Evolutionary conservation across 2,888 invertebrate species (phyloP).

Genomic region (Emesis furor): DNA sequence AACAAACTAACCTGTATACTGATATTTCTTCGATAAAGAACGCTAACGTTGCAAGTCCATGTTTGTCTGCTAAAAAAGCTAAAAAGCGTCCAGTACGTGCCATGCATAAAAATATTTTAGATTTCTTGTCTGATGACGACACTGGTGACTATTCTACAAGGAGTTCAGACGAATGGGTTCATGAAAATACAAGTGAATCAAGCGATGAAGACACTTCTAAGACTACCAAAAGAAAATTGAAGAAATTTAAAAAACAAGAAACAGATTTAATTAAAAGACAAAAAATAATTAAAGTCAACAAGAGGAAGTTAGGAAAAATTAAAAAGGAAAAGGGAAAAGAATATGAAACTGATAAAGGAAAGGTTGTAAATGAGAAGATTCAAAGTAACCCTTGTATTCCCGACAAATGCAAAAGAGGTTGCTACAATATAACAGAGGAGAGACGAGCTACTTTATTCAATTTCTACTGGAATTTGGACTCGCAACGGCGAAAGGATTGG

Average conservation of each 20-base stretch:
- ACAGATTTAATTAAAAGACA: conserved; percentile 20
- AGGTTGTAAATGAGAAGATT: conserved; percentile 14
- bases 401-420: conserved; percentile 33
- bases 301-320: conserved; percentile 11
- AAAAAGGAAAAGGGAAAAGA: conserved; percentile 16
- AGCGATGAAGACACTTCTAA: conserved; percentile 4
- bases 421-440: conserved; percentile 41
- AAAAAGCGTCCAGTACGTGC: conserved; percentile 26
- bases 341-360: conserved; percentile 19
- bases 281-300: conserved; percentile 14
- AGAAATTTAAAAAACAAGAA: conserved; percentile 14
- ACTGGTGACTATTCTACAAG: conserved; percentile 56
- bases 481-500: conserved; percentile 54
- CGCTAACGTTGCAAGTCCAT: neutral
- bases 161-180: conserved; percentile 44
- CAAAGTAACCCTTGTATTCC: conserved; percentile 11
- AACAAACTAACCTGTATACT: conserved; percentile 29
- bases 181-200: conserved; percentile 21
- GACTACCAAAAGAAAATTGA: conserved; percentile 6
- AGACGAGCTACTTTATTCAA: conserved; percentile 43
- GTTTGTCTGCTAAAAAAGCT: conserved; percentile 25
- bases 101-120: conserved; percentile 47
- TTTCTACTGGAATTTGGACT: conserved; percentile 53
- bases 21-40: conserved; percentile 24
- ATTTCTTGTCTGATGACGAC: conserved; percentile 52